These are phyloP conservation scores for Drosophila meridiana DNA, from an alignment of 2,888 invertebrate species.

Conservation along the genomic window DNA sequence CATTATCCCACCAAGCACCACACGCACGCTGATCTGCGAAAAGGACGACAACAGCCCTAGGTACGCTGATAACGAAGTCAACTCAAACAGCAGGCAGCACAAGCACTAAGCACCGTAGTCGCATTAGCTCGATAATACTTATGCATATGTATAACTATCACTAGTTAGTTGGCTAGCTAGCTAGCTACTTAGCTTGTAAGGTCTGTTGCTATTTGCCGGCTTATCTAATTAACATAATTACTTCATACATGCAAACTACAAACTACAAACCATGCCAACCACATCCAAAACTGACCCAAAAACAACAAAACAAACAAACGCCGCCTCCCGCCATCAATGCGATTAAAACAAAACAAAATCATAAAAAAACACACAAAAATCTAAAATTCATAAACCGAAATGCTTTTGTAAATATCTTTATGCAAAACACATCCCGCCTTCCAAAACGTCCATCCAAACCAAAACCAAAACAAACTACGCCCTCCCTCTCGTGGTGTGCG, in stretches of 20 bases:
- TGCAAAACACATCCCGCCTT: constrained; percentile 64
- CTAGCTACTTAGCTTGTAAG: constrained; percentile 62
- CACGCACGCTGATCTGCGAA: constrained; percentile 83
- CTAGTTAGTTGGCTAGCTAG: constrained; percentile 53
- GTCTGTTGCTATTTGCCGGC: constrained; percentile 75
- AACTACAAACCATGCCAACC: constrained; percentile 66
- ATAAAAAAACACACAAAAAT: constrained; percentile 34
- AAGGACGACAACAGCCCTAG: constrained; percentile 85
- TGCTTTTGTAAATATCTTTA: constrained; percentile 69
- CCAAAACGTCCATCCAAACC: constrained; percentile 50
- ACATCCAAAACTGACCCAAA: constrained; percentile 70
- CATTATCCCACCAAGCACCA: constrained; percentile 67
- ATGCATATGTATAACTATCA: constrained; percentile 45
- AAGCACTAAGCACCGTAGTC: constrained; percentile 71
- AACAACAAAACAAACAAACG: constrained; percentile 33
- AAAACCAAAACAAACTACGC: constrained; percentile 18
- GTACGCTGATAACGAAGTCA: constrained; percentile 82
- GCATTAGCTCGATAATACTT: constrained; percentile 56
- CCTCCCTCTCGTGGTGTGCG: constrained; percentile 45
- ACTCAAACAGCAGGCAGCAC: constrained; percentile 78
- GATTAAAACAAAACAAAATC: constrained; percentile 49
- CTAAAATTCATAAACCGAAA: constrained; percentile 42
- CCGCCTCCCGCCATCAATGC: constrained; percentile 36
- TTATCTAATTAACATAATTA: constrained; percentile 79
- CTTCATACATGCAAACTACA: constrained; percentile 73